phyloP scores from a whole-genome alignment of 1,140 invertebrate species.

The Gryon sp. region DNA sequence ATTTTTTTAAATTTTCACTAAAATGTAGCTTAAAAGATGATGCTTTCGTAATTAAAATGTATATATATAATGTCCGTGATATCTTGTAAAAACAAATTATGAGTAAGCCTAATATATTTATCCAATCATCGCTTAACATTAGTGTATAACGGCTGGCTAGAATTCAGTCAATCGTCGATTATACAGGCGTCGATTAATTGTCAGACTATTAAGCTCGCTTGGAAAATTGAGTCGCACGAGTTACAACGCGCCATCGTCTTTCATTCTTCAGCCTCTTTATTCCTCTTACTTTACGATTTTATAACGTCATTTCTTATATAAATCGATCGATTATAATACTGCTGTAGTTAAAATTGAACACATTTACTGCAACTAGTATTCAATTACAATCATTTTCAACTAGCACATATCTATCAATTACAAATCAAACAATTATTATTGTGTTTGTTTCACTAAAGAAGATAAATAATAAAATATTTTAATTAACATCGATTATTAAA shows the following conservation, averaged over 20 bases:
- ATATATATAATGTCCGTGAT: conserved; percentile 39
- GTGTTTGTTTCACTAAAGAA: too few species aligned
- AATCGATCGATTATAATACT: conserved; percentile 27
- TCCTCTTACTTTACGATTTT: conserved; percentile 6
- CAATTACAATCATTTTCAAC: too few species aligned
- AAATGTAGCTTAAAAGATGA: too few species aligned
- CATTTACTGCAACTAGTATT: too few species aligned
- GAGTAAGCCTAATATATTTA: conserved; percentile 38
- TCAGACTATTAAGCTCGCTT: conserved; percentile 61
- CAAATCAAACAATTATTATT: too few species aligned
- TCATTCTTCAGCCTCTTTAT: conserved; percentile 5
- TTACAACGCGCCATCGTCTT: conserved; percentile 29
- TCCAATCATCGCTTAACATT: conserved; percentile 50
- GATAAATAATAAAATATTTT: too few species aligned
- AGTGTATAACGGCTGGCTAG: conserved; percentile 43
- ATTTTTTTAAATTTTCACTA: too few species aligned
- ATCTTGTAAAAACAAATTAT: conserved; percentile 50
- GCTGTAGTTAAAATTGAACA: conserved; percentile 5
- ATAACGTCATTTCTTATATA: conserved; percentile 46
- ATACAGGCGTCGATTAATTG: conserved; percentile 68
- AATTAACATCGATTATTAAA: too few species aligned
- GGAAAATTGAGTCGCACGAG: conserved; percentile 60
- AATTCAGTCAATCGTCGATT: conserved; percentile 60
- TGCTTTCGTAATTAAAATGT: too few species aligned
- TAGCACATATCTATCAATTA: too few species aligned